These are phyloP conservation scores for Catocala fraxini DNA, from an alignment of 2,888 invertebrate species.

Conservation along the genomic window DNA sequence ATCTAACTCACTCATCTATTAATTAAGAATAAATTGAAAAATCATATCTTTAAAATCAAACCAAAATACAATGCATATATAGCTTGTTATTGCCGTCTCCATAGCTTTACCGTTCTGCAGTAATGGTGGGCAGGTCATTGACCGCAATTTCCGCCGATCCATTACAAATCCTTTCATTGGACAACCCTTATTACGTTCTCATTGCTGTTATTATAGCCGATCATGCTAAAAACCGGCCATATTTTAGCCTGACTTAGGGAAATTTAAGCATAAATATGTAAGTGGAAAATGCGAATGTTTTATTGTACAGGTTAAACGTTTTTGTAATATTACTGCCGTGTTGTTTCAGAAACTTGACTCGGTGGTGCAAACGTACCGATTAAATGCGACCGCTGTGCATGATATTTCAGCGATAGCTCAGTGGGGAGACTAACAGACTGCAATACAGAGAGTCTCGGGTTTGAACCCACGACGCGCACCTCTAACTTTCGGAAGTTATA, in stretches of 20 bases:
- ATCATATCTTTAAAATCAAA: too few species aligned
- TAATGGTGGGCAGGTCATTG: conserved; percentile 26
- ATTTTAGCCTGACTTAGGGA: conserved; percentile 26
- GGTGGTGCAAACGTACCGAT: too few species aligned
- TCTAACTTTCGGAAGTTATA: too few species aligned
- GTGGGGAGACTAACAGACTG: too few species aligned
- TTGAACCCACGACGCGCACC: too few species aligned
- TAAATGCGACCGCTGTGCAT: too few species aligned
- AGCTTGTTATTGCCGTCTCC: neutral
- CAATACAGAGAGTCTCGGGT: too few species aligned
- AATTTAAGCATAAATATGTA: neutral
- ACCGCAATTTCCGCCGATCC: conserved; percentile 31
- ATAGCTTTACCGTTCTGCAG: neutral
- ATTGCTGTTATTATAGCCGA: conserved; percentile 24
- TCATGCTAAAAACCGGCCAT: conserved; percentile 23
- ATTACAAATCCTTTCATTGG: conserved; percentile 40
- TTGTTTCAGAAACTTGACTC: too few species aligned
- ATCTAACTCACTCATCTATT: too few species aligned
- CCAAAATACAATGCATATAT: neutral
- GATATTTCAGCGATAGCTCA: too few species aligned
- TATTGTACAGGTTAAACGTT: neutral
- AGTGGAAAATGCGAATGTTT: neutral
- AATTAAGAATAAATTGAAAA: too few species aligned
- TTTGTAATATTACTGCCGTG: too few species aligned
- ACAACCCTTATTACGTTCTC: conserved; percentile 24